Evolutionary conservation across 2,797 vertebrate genomes (phyloP), one percentile per base, ranked within the genome.

Genomic region (Cynopterus sphinx): DNA sequence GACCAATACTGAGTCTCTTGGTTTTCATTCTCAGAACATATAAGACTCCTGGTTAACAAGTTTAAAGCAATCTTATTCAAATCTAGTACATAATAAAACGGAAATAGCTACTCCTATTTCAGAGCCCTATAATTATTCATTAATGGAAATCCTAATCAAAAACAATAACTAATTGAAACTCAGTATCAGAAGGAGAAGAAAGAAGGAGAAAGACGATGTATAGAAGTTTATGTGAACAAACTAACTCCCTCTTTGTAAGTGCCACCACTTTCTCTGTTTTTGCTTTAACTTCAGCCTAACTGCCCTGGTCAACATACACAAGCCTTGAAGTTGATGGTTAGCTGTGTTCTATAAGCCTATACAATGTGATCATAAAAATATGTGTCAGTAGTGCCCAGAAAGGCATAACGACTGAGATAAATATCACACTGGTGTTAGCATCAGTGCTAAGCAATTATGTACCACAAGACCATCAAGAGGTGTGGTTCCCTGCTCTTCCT

Each of bases 21-120:
- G 19, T 59, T 96, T 73, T 77, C 53, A 46, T 67, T 75, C 22
- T 90, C 59, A 90, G 91, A 73, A 86, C 83, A 93, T 95, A 82
- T 24, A 28, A 92, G 49, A 17, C 28, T 81, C 39, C 36, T 79
- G 41, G 16, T 83, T 96, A 93, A 68, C 22, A 91, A 59, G 46
- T 82, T 68, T 74, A 81, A 90, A 28, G 88, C 63, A 87, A 43
- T 70, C 51, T 75, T 59, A 79, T 24, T 43, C 28, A 87, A 94
- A 88, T 46, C 46, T 87, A 51, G 31, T 41, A 55, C 6, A 1
- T 13, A 88, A 91, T 53, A 49, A 84, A 96, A 78, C 31, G 85
- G 28, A 75, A 71, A 31, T 3, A 39, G 49, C 53, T 63, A 17
- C 33, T 68, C 12, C 51, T 51, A 12, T 83, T 84, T 65, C 21